Conservation (phyloP, 2,888 invertebrate species). For the Lasioglossum calceatum region DNA sequence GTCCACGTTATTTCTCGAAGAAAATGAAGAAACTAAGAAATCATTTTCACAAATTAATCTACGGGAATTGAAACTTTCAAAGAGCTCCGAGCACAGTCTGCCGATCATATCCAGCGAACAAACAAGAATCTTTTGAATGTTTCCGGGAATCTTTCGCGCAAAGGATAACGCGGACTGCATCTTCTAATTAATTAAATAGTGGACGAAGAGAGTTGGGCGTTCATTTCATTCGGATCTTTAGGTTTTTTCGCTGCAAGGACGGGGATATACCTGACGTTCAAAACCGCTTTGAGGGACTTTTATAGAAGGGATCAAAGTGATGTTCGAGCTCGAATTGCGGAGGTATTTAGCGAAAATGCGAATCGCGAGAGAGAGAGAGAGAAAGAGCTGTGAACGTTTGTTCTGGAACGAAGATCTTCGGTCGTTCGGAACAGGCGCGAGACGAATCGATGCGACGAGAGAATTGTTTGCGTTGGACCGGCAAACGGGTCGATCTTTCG, state of each 20-base stretch:
- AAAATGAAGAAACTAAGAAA: background rate
- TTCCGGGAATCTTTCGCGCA: background rate
- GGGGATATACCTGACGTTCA: background rate
- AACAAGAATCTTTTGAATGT: background rate
- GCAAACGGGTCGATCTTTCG: conserved; percentile 22
- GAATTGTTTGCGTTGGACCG: conserved; percentile 23
- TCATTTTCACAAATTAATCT: background rate
- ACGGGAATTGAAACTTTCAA: background rate
- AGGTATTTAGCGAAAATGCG: background rate
- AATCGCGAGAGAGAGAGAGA: background rate
- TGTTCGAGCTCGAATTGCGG: conserved; percentile 13
- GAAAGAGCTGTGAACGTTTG: background rate
- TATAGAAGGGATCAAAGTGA: background rate
- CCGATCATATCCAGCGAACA: background rate
- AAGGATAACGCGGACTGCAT: background rate
- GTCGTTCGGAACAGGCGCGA: conserved; percentile 11
- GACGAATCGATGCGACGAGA: conserved; percentile 27
- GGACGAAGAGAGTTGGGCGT: background rate
- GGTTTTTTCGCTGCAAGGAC: background rate
- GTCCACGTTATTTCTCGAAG: background rate
- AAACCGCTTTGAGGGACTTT: background rate
- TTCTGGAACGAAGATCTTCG: background rate
- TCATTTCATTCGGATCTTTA: background rate
- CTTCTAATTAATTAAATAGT: background rate
- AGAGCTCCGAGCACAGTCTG: background rate